Base-by-base conservation (phyloP, 1,140 invertebrate genomes). In the Pogonus chalceus region DNA sequence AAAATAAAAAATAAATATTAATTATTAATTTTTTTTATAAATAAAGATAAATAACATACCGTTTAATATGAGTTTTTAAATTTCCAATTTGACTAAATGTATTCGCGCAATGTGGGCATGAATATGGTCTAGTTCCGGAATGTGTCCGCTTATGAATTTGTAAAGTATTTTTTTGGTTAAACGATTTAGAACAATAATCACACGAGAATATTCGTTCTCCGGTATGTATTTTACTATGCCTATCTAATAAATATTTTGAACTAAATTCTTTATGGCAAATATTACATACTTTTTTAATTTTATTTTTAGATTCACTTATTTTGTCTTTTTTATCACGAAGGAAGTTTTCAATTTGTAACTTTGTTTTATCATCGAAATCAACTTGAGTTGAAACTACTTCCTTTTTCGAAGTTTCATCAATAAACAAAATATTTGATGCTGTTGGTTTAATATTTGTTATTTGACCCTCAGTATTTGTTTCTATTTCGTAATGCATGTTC, bases 131-230 rank as follows among this genome's bases (percentile, higher is more conserved):
- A 57, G 81, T 78, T 23, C 82, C 81, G 0, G 79, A 87, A 63
- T 91, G 88, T 20, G 80, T 83, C 31, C 86, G 73, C 60, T 83
- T 79, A 60, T 92, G 89, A 1, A 85, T 74, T 54, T 81, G 82
- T 20, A 92, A 57, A n/a, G 75, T 71, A 21, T 75, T 72, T 26
- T 69, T 56, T 1, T 71, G 69, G 48, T 75, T 74, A 50, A 78
- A 79, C 35, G 71, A 55, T 55, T 77, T 77, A 23, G 72, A 72
- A 56, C 78, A 80, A 2, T 74, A 74, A 14, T 72, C 70, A 58
- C 77, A 80, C n/a, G 55, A 43, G 53, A 60, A 63, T 35, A 59
- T 59, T 37, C 60, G 61, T 9, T 61, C 60, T 18, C 59, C 43
- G 1, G 60, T 62, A 53, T 67, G 64, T 16, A 64, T 48, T 26